Evolutionary conservation across 2,888 invertebrate genomes (phyloP).

Genomic region (Athripsodes cinereus): DNA sequence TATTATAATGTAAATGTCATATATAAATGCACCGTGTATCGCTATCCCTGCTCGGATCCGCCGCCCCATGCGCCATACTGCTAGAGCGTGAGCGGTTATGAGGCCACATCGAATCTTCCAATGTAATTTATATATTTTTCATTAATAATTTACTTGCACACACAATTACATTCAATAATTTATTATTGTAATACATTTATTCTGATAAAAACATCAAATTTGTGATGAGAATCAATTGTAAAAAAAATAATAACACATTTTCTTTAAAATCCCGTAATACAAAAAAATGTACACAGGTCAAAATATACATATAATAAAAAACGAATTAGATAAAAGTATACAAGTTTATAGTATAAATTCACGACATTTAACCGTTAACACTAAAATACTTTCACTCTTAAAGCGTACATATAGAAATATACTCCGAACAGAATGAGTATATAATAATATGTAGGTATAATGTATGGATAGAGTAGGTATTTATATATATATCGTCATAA

Average conservation of each 20-base stretch:
- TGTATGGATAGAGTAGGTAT: slow-evolving; percentile 22
- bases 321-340: slow-evolving; percentile 28
- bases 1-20: not conserved
- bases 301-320: slow-evolving; percentile 26
- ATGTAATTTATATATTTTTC: slow-evolving; percentile 12
- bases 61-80: no score
- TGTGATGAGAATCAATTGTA: slow-evolving; percentile 28
- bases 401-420: slow-evolving; percentile 28
- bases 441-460: slow-evolving; percentile 1
- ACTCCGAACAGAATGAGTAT: slow-evolving; percentile 23
- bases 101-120: slow-evolving; percentile 39
- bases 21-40: no score
- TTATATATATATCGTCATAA: slow-evolving; percentile 12
- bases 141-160: slow-evolving; percentile 26
- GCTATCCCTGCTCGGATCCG: no score
- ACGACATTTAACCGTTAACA: slow-evolving; percentile 28
- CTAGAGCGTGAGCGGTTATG: slow-evolving; percentile 30
- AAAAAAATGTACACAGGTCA: slow-evolving; percentile 27
- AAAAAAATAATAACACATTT: slow-evolving; percentile 27
- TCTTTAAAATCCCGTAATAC: slow-evolving; percentile 27
- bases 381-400: slow-evolving; percentile 28
- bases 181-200: slow-evolving; percentile 22
- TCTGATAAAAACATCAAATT: slow-evolving; percentile 28
- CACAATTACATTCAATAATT: slow-evolving; percentile 28
- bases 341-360: slow-evolving; percentile 27